Base-by-base conservation (phyloP, 2,113 vertebrate genomes). In the Podocnemis expansa region DNA sequence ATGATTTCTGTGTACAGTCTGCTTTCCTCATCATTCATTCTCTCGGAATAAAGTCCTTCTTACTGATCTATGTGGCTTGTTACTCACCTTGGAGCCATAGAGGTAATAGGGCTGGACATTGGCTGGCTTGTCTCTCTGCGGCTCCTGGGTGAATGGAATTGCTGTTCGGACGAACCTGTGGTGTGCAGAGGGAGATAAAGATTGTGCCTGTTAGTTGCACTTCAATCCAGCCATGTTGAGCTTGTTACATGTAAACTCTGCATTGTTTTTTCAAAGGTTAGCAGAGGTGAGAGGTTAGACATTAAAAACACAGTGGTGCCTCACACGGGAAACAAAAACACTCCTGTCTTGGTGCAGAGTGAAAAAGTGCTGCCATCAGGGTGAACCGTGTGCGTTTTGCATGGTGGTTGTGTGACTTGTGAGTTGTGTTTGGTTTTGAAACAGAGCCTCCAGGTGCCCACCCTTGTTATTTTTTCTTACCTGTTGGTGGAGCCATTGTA, bases 91-190 rank as follows among this genome's bases (percentile, higher is more conserved):
- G 93, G 99, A 99, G 55, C 99, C 99, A 1, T 99, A 99, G 93
- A 99, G 98, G 98, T 99, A 99, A 97, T 99, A 99, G 25, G 99
- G 99, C 98, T 99, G 99, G 88, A 99, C 99, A 0, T 99, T 99
- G 96, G 99, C 99, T 52, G 99, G 99, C 89, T 99, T 99, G 97
- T 99, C 99, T 96, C 99, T 97, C 95, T 99, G 99, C 43, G 99
- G 99, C 91, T 99, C 99, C 98, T 99, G 99, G 1, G 99, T 99
- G 96, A 99, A 99, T 0, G 99, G 99, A 95, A 99, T 99, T 6
- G 99, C 99, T 89, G 99, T 99, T 88, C 99, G 99, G 93, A 99
- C 99, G 97, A 99, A 99, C 93, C 99, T 99, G 97, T 2, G 21
- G 84, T 0, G 4, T 93, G 80, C 27, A 63, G 0, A 0, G 90